These are phyloP conservation scores for Tetraneura akinire DNA, from an alignment of 1,140 invertebrate species.

Conservation along the genomic window DNA sequence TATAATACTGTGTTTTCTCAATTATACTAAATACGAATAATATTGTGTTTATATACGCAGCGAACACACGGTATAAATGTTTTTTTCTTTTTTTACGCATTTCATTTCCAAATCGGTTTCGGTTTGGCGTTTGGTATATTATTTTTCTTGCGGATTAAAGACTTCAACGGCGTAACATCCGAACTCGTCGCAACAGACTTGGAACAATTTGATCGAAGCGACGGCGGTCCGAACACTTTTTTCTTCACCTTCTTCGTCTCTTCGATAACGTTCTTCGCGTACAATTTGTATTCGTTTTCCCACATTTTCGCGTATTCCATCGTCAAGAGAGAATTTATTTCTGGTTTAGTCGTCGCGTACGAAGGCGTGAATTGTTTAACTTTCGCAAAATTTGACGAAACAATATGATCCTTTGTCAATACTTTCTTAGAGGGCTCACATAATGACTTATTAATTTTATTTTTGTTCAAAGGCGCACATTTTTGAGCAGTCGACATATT, in stretches of 20 bases:
- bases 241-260: neutral
- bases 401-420: neutral
- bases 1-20: no score
- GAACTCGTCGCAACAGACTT: no score
- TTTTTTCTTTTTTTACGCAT: no score
- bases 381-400: neutral
- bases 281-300: neutral
- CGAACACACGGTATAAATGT: neutral
- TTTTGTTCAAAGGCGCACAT: neutral
- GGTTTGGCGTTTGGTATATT: neutral
- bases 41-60: no score
- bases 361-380: conserved; percentile 27
- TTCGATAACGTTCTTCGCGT: neutral
- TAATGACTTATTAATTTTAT: neutral
- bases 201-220: neutral
- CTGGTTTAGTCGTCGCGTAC: neutral
- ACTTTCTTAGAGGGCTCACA: neutral
- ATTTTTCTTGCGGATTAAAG: neutral
- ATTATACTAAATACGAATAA: no score
- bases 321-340: neutral
- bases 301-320: conserved; percentile 37
- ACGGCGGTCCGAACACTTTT: neutral
- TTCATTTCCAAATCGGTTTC: conserved; percentile 5
- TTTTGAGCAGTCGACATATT: neutral
- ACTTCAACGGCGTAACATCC: no score